These are phyloP conservation scores for Rhagonycha lutea DNA, from an alignment of 2,888 invertebrate species.

Conservation along the genomic window DNA sequence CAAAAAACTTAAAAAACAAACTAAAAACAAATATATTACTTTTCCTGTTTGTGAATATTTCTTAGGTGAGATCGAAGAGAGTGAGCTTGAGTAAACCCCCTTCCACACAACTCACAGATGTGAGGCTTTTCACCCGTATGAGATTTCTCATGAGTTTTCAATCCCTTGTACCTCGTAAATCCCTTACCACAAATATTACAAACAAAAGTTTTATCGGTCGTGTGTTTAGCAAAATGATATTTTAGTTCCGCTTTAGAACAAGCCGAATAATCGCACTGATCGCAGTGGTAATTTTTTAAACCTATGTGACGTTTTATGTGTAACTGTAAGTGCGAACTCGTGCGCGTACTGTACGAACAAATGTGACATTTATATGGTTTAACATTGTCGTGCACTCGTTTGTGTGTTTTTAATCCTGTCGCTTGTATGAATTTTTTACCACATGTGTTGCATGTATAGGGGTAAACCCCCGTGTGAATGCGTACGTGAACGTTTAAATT, in stretches of 20 bases:
- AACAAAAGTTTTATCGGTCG: constrained; percentile 3
- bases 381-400: constrained; percentile 40
- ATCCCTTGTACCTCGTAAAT: constrained; percentile 8
- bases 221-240: background rate
- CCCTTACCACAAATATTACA: constrained; percentile 11
- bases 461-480: constrained; percentile 11
- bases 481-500: constrained; percentile 12
- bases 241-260: constrained; percentile 8
- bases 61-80: constrained; percentile 5
- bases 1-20: background rate
- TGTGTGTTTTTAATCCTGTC: constrained; percentile 37
- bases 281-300: constrained; percentile 18
- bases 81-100: constrained; percentile 17
- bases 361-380: constrained; percentile 40
- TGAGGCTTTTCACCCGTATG: constrained; percentile 13
- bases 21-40: background rate
- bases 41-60: background rate
- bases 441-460: constrained; percentile 33
- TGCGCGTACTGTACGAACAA: constrained; percentile 25
- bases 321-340: constrained; percentile 19
- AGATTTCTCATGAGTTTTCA: constrained; percentile 15
- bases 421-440: constrained; percentile 36
- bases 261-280: constrained; percentile 22
- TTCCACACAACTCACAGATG: constrained; percentile 8
- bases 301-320: constrained; percentile 20